A percentile compares a stretch with the other conserved stretches of the same genome.
Conservation (phyloP, 2,113 vertebrate species). For the Plecturocebus donacophilus region DNA sequence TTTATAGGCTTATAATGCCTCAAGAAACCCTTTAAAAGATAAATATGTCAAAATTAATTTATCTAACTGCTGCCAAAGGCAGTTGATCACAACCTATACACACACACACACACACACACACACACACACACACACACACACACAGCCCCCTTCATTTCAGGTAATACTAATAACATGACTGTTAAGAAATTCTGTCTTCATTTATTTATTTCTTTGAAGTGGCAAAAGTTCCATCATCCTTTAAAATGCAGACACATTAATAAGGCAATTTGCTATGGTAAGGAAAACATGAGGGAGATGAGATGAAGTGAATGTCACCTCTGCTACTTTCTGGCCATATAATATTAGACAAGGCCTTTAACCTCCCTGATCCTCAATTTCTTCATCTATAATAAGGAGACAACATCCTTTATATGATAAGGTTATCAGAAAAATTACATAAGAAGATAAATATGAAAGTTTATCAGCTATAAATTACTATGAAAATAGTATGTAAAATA, state of each 20-base stretch:
- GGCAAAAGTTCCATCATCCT: neutral
- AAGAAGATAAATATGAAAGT: neutral
- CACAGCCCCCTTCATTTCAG: neutral
- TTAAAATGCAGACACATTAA: neutral
- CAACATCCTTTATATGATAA: neutral
- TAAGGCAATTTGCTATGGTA: neutral
- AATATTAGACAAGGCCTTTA: neutral
- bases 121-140: neutral
- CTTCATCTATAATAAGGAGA: neutral
- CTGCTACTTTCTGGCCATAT: neutral
- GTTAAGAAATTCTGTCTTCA: neutral
- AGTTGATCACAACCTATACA: neutral
- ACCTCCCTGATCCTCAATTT: neutral
- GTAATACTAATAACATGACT: neutral
- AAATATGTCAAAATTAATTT: neutral
- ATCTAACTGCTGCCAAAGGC: neutral
- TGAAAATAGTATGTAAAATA: neutral
- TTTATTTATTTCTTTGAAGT: neutral
- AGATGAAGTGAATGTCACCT: neutral
- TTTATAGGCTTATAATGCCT: neutral
- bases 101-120: neutral
- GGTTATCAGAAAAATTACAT: neutral
- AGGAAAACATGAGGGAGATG: neutral
- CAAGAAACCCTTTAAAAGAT: conserved; percentile 18
- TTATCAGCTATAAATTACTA: neutral